phyloP scores from a whole-genome alignment of 1,140 invertebrate species.

The Leptonema lineaticorne region DNA sequence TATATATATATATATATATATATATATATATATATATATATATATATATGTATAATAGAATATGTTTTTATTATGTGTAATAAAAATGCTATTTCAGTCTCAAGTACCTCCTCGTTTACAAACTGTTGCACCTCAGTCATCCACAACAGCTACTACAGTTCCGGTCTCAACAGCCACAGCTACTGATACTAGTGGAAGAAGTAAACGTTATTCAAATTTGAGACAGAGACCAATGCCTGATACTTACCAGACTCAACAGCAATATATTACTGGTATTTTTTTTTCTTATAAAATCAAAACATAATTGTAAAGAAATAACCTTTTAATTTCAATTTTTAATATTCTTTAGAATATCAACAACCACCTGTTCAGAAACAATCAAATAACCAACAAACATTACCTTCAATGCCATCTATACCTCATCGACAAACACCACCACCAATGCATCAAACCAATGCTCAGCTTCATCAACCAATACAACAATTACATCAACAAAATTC shows the following conservation, averaged over 20 bases:
- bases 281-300: slow-evolving; percentile 4
- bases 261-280: slow-evolving; percentile 10
- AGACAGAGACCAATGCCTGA: slow-evolving; percentile 63
- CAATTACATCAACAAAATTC: slow-evolving; percentile 21
- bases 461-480: slow-evolving; percentile 21
- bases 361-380: slow-evolving; percentile 21
- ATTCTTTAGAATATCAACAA: slow-evolving; percentile 31
- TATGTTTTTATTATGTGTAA: not conserved
- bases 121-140: not conserved
- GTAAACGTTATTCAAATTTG: slow-evolving; percentile 77
- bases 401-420: slow-evolving; percentile 23
- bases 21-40: too few relatives aligned
- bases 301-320: too few relatives aligned
- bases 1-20: too few relatives aligned
- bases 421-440: slow-evolving; percentile 31
- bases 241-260: slow-evolving; percentile 47
- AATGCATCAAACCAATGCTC: slow-evolving; percentile 3
- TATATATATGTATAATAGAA: too few relatives aligned
- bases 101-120: slow-evolving; percentile 33
- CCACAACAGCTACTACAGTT: not conserved
- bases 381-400: slow-evolving; percentile 7
- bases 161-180: slow-evolving; percentile 39
- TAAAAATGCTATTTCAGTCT: slow-evolving; percentile 1
- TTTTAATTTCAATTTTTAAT: too few relatives aligned
- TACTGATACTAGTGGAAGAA: slow-evolving; percentile 55